phyloP scores from a whole-genome alignment of 2,113 vertebrate genomes.

The Vicugna pacos region DNA sequence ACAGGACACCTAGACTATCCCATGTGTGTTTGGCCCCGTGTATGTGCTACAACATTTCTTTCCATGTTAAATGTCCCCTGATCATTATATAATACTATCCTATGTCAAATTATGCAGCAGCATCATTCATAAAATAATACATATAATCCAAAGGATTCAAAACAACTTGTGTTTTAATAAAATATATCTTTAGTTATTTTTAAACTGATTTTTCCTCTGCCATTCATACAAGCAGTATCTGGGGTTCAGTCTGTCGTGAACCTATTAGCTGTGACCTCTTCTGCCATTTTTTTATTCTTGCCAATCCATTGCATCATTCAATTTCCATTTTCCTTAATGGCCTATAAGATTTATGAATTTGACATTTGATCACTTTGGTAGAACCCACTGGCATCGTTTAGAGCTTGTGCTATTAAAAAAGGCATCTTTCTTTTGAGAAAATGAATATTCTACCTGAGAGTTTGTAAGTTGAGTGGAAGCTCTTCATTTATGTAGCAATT shows the following conservation, averaged over 20 bases:
- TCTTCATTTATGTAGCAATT: conserved; percentile 39
- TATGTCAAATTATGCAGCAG: neutral
- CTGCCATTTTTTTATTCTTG: neutral
- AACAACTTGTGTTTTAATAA: neutral
- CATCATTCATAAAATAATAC: neutral
- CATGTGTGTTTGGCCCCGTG: neutral
- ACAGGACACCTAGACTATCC: neutral
- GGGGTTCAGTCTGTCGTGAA: neutral
- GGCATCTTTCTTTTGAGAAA: conserved; percentile 43
- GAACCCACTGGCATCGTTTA: neutral
- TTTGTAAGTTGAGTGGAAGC: conserved; percentile 2
- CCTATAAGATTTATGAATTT: neutral
- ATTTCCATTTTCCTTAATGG: neutral
- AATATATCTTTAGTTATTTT: neutral
- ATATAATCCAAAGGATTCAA: neutral
- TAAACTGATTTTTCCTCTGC: neutral
- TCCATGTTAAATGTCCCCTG: neutral
- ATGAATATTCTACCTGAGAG: conserved; percentile 4
- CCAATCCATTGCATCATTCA: neutral
- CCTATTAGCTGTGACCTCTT: neutral
- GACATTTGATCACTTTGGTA: neutral
- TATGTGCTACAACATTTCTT: neutral
- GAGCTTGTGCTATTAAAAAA: neutral
- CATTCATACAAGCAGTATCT: neutral
- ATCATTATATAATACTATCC: neutral